These are phyloP conservation scores for Vesta saturnalis DNA, from an alignment of 2,888 invertebrate species.

Conservation along the genomic window DNA sequence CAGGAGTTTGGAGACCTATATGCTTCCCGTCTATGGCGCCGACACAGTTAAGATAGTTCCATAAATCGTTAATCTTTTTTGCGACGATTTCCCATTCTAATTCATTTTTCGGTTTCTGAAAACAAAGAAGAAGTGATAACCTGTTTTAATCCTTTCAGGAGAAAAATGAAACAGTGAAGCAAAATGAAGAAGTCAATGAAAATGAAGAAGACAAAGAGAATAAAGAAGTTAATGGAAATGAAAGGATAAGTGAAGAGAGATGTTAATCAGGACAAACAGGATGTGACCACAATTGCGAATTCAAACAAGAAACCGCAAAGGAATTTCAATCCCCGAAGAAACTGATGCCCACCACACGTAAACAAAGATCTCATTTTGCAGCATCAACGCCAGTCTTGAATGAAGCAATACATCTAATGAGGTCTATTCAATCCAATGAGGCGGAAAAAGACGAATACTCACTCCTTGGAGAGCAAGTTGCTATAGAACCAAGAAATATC, in stretches of 20 bases:
- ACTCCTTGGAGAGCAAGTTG: too few species aligned
- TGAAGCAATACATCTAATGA: background rate
- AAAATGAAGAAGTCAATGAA: background rate
- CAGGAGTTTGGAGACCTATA: background rate
- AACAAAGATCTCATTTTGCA: background rate
- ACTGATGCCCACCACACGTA: background rate
- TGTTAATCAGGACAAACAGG: slow-evolving; percentile 3
- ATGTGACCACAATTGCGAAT: background rate
- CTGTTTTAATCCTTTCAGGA: background rate
- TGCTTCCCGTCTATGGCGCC: background rate
- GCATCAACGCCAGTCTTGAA: background rate
- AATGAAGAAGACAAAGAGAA: slow-evolving; percentile 5
- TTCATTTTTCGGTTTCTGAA: too few species aligned
- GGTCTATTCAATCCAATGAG: background rate
- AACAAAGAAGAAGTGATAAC: background rate
- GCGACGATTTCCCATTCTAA: too few species aligned
- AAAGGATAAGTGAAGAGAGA: background rate
- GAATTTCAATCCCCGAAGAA: background rate
- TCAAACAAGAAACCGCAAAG: slow-evolving; percentile 3
- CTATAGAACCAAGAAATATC: background rate
- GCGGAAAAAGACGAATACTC: background rate
- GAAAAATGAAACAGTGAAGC: background rate
- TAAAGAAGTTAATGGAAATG: background rate
- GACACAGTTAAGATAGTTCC: too few species aligned
- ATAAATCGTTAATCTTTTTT: too few species aligned